Conservation (phyloP, 1,140 invertebrate genomes). For the Drosophila orena region DNA sequence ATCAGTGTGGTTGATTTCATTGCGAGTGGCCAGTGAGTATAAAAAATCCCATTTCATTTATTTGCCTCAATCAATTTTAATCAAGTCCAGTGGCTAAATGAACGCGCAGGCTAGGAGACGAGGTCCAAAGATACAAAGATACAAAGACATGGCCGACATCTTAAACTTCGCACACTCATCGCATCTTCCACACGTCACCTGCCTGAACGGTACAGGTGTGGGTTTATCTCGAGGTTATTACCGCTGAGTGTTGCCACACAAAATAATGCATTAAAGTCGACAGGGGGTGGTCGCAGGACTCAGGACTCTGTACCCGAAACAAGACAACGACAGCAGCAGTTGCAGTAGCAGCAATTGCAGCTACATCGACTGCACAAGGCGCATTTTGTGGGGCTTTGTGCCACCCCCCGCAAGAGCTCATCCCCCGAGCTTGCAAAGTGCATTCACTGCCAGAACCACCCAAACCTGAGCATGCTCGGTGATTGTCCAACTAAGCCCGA, state of each 20-base stretch:
- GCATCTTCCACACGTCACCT: slow-evolving; percentile 33
- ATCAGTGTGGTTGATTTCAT: slow-evolving; percentile 39
- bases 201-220: slow-evolving; percentile 16
- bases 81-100: slow-evolving; percentile 56
- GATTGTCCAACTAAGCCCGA: slow-evolving; percentile 36
- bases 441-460: slow-evolving; percentile 12
- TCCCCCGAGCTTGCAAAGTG: slow-evolving; percentile 26
- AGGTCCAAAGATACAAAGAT: slow-evolving; percentile 50
- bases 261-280: slow-evolving; percentile 82
- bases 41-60: slow-evolving; percentile 77
- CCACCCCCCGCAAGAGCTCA: slow-evolving; percentile 45
- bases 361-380: slow-evolving; percentile 32
- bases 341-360: slow-evolving; percentile 34
- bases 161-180: slow-evolving; percentile 36
- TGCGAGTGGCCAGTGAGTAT: slow-evolving; percentile 40
- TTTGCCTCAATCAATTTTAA: slow-evolving; percentile 82
- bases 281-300: slow-evolving; percentile 30
- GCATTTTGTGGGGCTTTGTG: slow-evolving; percentile 4
- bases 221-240: slow-evolving; percentile 80
- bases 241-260: slow-evolving; percentile 83
- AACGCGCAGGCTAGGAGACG: slow-evolving; percentile 5
- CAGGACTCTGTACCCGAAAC: slow-evolving; percentile 28
- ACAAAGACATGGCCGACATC: slow-evolving; percentile 25
- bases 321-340: slow-evolving; percentile 58
- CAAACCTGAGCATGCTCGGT: slow-evolving; percentile 25